Base-by-base conservation (phyloP, 2,113 vertebrate genomes). In the Gallinago media region DNA sequence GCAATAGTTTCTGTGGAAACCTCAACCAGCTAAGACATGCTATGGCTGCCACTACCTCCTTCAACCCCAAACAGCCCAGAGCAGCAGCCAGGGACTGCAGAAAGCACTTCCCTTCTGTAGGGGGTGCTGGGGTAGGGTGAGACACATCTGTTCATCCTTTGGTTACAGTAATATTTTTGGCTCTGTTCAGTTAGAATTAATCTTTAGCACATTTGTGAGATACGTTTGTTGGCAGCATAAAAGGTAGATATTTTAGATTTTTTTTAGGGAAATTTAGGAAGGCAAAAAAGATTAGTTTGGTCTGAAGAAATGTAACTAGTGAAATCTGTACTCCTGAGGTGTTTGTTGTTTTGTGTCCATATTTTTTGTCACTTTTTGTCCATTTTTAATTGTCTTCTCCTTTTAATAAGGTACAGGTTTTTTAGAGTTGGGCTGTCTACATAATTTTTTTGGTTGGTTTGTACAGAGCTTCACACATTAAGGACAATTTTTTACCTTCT, bases 71-170 rank as follows among this genome's bases (percentile, higher is more conserved):
- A 49, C 4, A 62, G 12, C 20, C 29, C 50, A 52, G 22, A 61
- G 23, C 12, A 56, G 63, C 40, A 84, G 25, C 4, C 38, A 46
- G 8, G 21, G 17, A 49, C 16, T 19, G 12, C 25, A 26, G 38
- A 55, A 68, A 59, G 12, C 38, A 18, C 3, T 56, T 9, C 13
- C 2, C 6, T 62, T 88, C n/a, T 8, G 1, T 6, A 22, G 3
- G 1, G 4, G 4, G 2, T 36, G 14, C 22, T 42, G 40, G 15
- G 4, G 16, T 72, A 65, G 13, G 6, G 13, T 15, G 21, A 10
- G 6, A 36, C n/a, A 42, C 8, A 29, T 12, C 23, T 27, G 34
- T 18, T 15, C 34, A 54, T 16, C 15, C 9, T 77, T 63, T 38
- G 8, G 5, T 31, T n/a, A 74, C 6, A 54, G 40, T n/a, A 29